Percentiles rank a stretch among this genome's conserved stretches.
These are phyloP conservation scores for Caerostris extrusa DNA, from an alignment of 1,140 invertebrate species.

Conservation along the genomic window DNA sequence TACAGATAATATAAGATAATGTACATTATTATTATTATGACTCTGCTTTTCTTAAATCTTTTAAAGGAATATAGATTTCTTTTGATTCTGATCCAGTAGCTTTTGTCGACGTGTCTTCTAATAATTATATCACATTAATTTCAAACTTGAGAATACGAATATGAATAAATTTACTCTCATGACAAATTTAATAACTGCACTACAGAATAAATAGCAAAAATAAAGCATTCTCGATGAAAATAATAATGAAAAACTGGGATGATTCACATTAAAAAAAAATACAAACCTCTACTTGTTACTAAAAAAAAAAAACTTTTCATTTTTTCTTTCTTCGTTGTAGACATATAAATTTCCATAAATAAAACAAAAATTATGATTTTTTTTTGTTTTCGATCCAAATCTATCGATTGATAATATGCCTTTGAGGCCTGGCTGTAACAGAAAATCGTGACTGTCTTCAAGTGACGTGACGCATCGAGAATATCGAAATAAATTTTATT, in stretches of 20 bases:
- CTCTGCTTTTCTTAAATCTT: too few relatives aligned
- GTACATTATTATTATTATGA: too few relatives aligned
- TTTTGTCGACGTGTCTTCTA: too few relatives aligned
- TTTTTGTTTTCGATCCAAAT: not conserved
- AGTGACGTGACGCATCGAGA: not conserved
- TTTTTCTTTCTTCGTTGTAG: not conserved
- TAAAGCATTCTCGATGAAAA: not conserved
- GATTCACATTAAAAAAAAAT: not conserved
- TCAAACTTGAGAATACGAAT: too few relatives aligned
- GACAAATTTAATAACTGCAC: not conserved
- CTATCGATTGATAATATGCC: not conserved
- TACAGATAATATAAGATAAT: too few relatives aligned
- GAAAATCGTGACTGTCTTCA: not conserved
- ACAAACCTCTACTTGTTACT: not conserved
- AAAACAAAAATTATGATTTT: not conserved
- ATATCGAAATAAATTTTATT: conserved; percentile 20
- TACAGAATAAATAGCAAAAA: not conserved
- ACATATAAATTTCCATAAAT: not conserved
- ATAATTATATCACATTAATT: too few relatives aligned
- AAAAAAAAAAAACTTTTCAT: not conserved
- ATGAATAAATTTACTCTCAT: too few relatives aligned
- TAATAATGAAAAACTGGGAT: not conserved
- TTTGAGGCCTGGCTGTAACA: not conserved
- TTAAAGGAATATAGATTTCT: too few relatives aligned
- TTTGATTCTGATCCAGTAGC: too few relatives aligned